These are phyloP conservation scores for Eulemur mongoz DNA, from an alignment of 2,797 vertebrate species.

Conservation along the genomic window DNA sequence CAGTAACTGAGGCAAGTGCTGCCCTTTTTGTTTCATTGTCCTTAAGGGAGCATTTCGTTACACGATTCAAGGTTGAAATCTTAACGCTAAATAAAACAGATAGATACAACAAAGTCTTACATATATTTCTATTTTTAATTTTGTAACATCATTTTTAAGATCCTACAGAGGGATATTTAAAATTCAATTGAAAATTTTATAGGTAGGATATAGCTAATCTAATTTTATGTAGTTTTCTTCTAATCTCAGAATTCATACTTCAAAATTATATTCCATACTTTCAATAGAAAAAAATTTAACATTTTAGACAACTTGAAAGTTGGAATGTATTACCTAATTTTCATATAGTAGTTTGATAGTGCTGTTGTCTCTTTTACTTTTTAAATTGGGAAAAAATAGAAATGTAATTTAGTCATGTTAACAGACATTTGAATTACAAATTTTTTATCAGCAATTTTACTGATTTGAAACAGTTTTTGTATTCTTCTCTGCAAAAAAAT, in stretches of 20 bases:
- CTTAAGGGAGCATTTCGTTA: conserved; percentile 55
- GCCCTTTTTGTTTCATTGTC: conserved; percentile 35
- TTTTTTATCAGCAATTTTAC: neutral
- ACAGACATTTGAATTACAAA: neutral
- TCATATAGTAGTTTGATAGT: neutral
- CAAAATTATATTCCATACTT: neutral
- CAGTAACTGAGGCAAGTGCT: conserved; percentile 71
- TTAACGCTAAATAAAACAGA: neutral
- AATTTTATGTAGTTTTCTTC: conserved; percentile 22
- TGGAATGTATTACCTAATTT: neutral
- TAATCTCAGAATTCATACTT: neutral
- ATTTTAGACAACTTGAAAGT: neutral
- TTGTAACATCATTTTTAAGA: neutral
- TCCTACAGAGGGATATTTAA: neutral
- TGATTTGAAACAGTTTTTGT: neutral
- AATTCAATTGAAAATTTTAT: neutral
- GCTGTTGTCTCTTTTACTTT: neutral
- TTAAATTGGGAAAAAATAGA: neutral
- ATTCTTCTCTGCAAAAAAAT: neutral
- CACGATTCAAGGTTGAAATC: neutral
- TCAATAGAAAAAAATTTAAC: neutral
- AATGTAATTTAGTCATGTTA: neutral
- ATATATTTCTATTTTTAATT: neutral
- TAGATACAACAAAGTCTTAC: neutral
- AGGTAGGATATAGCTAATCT: neutral